phyloP scores from a whole-genome alignment of 2,797 vertebrate genomes.

The Botia almorhae region DNA sequence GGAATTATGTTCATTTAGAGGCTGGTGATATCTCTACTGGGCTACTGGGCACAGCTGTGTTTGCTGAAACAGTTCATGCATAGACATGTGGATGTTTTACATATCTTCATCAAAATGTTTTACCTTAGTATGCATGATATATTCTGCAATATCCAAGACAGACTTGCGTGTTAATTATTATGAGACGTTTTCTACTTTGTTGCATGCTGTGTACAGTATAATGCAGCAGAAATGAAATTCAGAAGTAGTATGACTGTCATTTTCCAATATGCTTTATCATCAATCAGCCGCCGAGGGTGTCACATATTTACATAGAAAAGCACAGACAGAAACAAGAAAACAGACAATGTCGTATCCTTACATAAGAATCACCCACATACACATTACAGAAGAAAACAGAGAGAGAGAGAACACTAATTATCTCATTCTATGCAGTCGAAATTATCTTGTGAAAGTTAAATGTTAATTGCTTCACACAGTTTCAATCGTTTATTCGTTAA shows the following conservation, averaged over 20 bases:
- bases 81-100: constrained; percentile 2
- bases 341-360: neutral
- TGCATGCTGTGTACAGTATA: neutral
- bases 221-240: neutral
- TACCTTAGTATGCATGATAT: neutral
- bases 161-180: neutral
- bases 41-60: constrained; percentile 41
- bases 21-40: constrained; percentile 45
- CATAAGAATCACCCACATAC: neutral
- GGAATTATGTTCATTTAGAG: constrained; percentile 41
- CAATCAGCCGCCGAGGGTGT: neutral
- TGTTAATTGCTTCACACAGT: too few relatives aligned
- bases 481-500: neutral
- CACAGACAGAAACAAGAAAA: neutral
- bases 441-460: too few relatives aligned
- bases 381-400: too few relatives aligned
- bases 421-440: too few relatives aligned
- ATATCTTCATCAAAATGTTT: constrained; percentile 11
- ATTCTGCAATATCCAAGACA: neutral
- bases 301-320: constrained; percentile 3
- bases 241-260: constrained; percentile 1
- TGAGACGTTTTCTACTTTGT: neutral
- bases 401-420: too few relatives aligned
- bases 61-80: constrained; percentile 17
- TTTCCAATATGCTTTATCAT: constrained; percentile 6